Evolutionary conservation across 2,797 vertebrate species (phyloP), one percentile per base, ranked within the genome.

Genomic region (Nannoperca obscura): DNA sequence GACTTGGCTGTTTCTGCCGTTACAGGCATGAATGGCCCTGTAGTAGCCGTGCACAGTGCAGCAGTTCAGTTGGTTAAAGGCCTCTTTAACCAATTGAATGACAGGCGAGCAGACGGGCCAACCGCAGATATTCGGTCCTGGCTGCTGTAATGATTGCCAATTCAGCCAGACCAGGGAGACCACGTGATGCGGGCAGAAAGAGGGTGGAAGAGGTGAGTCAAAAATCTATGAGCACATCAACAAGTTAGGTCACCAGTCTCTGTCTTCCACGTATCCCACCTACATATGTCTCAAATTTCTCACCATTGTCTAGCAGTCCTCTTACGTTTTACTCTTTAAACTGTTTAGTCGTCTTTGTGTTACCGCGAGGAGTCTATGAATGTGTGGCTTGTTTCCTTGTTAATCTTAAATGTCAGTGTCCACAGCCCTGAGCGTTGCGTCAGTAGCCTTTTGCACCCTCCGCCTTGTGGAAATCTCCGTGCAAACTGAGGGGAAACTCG

Each of bases 71-170:
- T 27, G 24, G 24, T 27, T 27, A 27, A 85, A 92, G 91, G 88
- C 82, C 92, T 92, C 88, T 90, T 92, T 91, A 91, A 89, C 83
- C 86, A 83, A 83, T 87, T 89, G 90, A 92, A 84, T 90, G 91
- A 91, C 89, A 86, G 90, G 86, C 87, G 44, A 89, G 84, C 89
- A 87, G 91, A 86, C 85, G 59, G 90, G 87, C 90, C 90, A 89
- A 90, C 80, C 86, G 60, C 89, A 91, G 86, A 92, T 85, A 84
- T 89, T 86, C 83, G 65, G 90, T 88, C 80, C 82, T 27, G 83
- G 78, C 84, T 88, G 89, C 77, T 89, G 88, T 82, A 75, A 70
- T 38, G 75, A 76, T 86, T 86, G 91, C 90, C 91, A 93, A 81
- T 78, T 86, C 84, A 83, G 85, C 81, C 83, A 76, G 78, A 91